Percentiles rank a stretch among this genome's conserved stretches.
phyloP scores from a whole-genome alignment of 2,113 vertebrate species.

The Python bivittatus region DNA sequence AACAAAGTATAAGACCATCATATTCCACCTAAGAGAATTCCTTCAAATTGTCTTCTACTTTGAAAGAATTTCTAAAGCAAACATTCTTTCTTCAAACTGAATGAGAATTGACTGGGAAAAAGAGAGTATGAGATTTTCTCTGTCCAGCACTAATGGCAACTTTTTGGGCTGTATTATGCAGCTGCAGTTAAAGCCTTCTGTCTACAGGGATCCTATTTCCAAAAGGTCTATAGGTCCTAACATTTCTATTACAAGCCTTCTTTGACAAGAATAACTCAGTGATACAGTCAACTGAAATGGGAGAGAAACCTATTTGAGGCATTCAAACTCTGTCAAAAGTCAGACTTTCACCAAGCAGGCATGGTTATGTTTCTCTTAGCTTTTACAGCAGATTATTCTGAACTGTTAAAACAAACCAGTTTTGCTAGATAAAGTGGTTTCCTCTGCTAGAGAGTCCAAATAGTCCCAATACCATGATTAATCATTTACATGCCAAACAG shows the following conservation, averaged over 20 bases:
- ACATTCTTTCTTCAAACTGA: neutral
- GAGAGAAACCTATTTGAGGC: neutral
- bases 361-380: neutral
- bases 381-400: too few relatives aligned
- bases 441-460: neutral
- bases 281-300: neutral
- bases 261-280: neutral
- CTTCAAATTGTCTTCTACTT: neutral
- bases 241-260: neutral
- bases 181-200: neutral
- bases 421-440: neutral
- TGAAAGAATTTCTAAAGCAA: neutral
- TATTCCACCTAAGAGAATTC: neutral
- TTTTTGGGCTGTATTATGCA: neutral
- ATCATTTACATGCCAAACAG: neutral
- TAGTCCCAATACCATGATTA: neutral
- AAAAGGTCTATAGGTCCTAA: neutral
- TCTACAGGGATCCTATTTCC: neutral
- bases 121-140: neutral
- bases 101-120: neutral
- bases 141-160: neutral
- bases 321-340: neutral
- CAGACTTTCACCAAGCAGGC: neutral
- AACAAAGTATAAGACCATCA: neutral
- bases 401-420: too few relatives aligned